Evolutionary conservation across 2,113 vertebrate species (phyloP).

Genomic region (Martes martes): DNA sequence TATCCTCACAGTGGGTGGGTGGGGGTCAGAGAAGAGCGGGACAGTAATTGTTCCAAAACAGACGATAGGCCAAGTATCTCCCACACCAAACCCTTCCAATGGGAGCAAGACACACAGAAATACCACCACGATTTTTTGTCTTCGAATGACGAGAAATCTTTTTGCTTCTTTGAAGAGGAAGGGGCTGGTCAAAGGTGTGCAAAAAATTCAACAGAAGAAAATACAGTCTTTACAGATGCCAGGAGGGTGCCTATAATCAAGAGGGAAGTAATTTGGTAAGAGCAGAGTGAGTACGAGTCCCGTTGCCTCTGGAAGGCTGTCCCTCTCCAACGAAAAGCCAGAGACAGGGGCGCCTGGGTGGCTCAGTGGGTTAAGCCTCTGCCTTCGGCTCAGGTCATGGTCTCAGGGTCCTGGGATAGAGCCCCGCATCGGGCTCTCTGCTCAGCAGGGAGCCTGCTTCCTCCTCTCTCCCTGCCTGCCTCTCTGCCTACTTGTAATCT

Average conservation of each 20-base stretch:
- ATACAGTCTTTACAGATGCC: constrained; percentile 89
- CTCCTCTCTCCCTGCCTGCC: too few species aligned
- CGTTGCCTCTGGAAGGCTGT: constrained; percentile 89
- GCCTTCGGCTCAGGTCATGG: too few species aligned
- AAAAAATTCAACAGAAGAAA: constrained; percentile 88
- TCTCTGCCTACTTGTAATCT: too few species aligned
- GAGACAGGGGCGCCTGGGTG: constrained; percentile 74
- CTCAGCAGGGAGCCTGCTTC: too few species aligned
- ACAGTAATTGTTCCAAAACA: constrained; percentile 88
- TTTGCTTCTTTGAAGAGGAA: constrained; percentile 91
- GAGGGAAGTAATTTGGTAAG: constrained; percentile 90
- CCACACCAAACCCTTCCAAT: constrained; percentile 91
- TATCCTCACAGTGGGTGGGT: constrained; percentile 91
- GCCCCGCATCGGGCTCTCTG: too few species aligned
- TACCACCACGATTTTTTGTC: constrained; percentile 90
- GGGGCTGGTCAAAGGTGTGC: constrained; percentile 92
- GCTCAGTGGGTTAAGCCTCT: too few species aligned
- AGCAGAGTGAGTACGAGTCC: constrained; percentile 89
- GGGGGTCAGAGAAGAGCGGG: constrained; percentile 90
- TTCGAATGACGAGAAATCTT: constrained; percentile 91
- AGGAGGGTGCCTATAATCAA: constrained; percentile 88
- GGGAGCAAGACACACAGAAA: constrained; percentile 91
- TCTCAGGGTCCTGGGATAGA: too few species aligned
- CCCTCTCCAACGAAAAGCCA: constrained; percentile 88
- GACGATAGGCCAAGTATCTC: constrained; percentile 90